phyloP scores from a whole-genome alignment of 2,797 vertebrate genomes.

The Anguilla pacifica region DNA sequence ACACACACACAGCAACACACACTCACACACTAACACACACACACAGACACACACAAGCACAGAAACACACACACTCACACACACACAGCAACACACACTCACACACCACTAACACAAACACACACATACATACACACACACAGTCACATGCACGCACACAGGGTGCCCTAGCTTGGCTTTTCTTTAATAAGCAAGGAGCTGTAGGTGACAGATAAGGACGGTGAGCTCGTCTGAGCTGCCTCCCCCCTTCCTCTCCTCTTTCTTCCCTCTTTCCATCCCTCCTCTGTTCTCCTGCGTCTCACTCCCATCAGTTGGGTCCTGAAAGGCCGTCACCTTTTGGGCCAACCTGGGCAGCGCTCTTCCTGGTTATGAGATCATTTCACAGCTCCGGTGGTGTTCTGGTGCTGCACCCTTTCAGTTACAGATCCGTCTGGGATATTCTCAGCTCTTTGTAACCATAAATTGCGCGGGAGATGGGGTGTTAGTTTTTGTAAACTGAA shows the following conservation, averaged over 20 bases:
- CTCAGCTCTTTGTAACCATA: slow-evolving; percentile 36
- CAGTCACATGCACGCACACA: not conserved
- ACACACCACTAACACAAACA: not conserved
- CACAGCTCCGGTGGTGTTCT: not conserved
- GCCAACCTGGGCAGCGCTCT: slow-evolving; percentile 37
- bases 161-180: not conserved
- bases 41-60: no score
- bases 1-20: not conserved
- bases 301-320: slow-evolving; percentile 41
- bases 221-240: slow-evolving; percentile 58
- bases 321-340: slow-evolving; percentile 12
- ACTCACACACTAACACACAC: no score
- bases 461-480: slow-evolving; percentile 8
- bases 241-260: slow-evolving; percentile 43
- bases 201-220: not conserved
- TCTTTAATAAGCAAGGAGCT: not conserved
- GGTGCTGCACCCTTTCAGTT: slow-evolving; percentile 47
- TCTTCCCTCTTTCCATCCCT: slow-evolving; percentile 36
- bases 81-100: no score
- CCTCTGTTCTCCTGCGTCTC: slow-evolving; percentile 35
- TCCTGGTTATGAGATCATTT: slow-evolving; percentile 39
- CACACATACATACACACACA: not conserved
- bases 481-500: not conserved
- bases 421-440: slow-evolving; percentile 41
- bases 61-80: no score